Conservation (phyloP, 2,113 vertebrate genomes). For the Rhinoderma darwinii region DNA sequence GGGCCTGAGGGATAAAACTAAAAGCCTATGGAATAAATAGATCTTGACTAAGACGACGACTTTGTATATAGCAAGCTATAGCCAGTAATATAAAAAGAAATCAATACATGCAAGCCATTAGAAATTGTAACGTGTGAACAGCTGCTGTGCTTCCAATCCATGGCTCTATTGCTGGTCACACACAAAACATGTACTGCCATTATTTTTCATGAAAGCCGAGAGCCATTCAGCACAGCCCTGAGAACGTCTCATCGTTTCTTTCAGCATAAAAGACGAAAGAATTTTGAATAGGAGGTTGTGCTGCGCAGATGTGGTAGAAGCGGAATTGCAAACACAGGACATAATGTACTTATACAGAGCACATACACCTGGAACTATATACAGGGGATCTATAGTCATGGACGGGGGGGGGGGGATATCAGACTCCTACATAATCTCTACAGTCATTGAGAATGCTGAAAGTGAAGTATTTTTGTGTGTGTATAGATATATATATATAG, state of each 20-base stretch:
- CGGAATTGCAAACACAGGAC: background rate
- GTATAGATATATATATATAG: background rate
- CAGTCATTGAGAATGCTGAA: background rate
- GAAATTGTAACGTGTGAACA: background rate
- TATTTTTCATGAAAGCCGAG: slow-evolving; percentile 6
- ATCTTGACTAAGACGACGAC: background rate
- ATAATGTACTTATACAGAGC: background rate
- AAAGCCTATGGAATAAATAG: background rate
- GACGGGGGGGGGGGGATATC: background rate
- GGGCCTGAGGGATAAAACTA: background rate
- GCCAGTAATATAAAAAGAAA: background rate
- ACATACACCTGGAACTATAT: background rate
- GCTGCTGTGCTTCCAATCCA: slow-evolving; percentile 24
- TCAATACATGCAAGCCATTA: background rate
- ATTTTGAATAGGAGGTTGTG: slow-evolving; percentile 29
- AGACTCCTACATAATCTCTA: background rate
- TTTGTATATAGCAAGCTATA: background rate
- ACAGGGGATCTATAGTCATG: background rate
- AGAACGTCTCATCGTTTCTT: background rate
- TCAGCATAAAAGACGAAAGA: background rate
- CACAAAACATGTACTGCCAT: background rate
- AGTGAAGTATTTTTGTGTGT: background rate
- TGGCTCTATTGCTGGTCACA: slow-evolving; percentile 3
- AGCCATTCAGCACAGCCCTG: slow-evolving; percentile 28
- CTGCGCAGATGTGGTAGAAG: background rate